These are phyloP conservation scores for Platycercus adscitus DNA, from an alignment of 2,113 vertebrate species.

Conservation along the genomic window DNA sequence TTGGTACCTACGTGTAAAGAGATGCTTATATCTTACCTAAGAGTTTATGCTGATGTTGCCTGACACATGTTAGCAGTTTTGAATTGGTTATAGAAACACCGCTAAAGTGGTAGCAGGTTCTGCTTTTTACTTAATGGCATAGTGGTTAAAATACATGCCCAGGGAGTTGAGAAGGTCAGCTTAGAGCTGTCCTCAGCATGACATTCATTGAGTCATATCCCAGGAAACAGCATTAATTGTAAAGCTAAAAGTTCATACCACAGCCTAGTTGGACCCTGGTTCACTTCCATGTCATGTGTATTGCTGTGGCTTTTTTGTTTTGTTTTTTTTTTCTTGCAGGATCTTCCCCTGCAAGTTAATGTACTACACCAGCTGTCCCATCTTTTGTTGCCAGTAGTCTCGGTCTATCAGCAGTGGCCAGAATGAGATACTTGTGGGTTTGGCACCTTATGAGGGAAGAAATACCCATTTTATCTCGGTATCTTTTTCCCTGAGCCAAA, in stretches of 20 bases:
- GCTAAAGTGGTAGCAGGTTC: neutral
- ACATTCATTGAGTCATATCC: neutral
- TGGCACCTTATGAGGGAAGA: neutral
- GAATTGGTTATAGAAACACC: neutral
- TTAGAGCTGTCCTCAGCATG: neutral
- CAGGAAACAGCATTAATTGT: neutral
- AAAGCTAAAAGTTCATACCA: neutral
- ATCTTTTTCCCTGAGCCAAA: neutral
- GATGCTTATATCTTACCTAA: accelerated
- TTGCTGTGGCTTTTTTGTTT: neutral
- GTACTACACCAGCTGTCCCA: neutral
- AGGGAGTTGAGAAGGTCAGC: neutral
- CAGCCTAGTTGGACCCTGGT: neutral
- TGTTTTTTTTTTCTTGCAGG: neutral
- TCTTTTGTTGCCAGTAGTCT: neutral
- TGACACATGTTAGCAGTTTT: accelerated
- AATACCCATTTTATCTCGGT: neutral
- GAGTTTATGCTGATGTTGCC: neutral
- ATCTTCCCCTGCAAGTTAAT: neutral
- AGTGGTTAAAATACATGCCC: neutral
- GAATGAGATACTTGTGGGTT: neutral
- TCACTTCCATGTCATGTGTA: neutral
- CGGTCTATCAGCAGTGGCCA: neutral
- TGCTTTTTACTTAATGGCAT: neutral
- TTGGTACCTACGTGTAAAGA: neutral